phyloP scores from a whole-genome alignment of 2,888 invertebrate genomes.

The Timema podura region DNA sequence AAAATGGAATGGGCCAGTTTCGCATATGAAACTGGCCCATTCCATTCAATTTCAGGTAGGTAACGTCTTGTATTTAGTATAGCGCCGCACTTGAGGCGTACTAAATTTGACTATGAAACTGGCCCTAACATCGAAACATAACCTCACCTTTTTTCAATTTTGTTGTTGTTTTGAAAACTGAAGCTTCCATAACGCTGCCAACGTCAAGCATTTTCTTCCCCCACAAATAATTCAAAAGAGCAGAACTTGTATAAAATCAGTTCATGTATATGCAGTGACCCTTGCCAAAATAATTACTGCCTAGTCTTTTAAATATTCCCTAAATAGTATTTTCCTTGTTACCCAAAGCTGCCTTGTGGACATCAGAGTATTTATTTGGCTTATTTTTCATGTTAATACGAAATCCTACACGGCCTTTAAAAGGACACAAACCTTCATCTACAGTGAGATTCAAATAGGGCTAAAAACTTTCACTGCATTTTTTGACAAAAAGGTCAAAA shows the following conservation, averaged over 20 bases:
- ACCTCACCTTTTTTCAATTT: slow-evolving; percentile 7
- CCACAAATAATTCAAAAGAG: not conserved
- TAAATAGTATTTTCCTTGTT: not conserved
- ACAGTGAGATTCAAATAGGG: not conserved
- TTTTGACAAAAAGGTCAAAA: not conserved
- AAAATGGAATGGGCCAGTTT: too few relatives aligned
- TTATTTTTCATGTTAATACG: slow-evolving; percentile 4
- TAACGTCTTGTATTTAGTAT: too few relatives aligned
- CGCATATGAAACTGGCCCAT: too few relatives aligned
- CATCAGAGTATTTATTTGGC: slow-evolving; percentile 2
- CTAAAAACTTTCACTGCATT: not conserved
- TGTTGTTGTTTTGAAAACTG: too few relatives aligned
- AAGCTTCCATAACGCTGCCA: slow-evolving; percentile 2
- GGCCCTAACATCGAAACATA: not conserved
- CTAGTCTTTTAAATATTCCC: not conserved
- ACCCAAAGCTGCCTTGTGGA: not conserved
- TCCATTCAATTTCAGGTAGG: too few relatives aligned
- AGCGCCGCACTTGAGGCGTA: too few relatives aligned
- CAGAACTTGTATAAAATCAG: too few relatives aligned
- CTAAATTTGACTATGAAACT: not conserved
- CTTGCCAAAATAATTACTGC: slow-evolving; percentile 3
- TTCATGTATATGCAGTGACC: not conserved
- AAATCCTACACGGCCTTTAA: not conserved
- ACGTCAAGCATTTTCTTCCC: not conserved
- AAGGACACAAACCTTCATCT: slow-evolving; percentile 1